Evolutionary conservation across 2,888 invertebrate species (phyloP).

Genomic region (Drosophila pegasa): DNA sequence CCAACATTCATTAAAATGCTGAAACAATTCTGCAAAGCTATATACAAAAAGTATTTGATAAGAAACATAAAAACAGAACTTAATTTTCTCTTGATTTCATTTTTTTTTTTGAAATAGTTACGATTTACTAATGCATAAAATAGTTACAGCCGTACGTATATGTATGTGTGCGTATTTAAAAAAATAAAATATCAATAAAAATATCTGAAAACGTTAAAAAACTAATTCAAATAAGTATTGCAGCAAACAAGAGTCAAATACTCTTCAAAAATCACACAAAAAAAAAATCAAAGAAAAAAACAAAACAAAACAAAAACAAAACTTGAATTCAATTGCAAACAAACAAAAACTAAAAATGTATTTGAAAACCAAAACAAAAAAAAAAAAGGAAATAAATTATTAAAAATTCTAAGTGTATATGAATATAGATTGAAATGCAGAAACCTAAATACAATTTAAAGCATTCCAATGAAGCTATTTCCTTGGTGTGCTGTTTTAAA

Average conservation of each 20-base stretch:
- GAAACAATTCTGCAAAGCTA: constrained; percentile 70
- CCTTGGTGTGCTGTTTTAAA: constrained; percentile 81
- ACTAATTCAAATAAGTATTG: constrained; percentile 19
- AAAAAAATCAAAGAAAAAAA: constrained; percentile 46
- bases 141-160: constrained; percentile 18
- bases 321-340: constrained; percentile 48
- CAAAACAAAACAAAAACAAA: constrained; percentile 16
- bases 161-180: constrained; percentile 21
- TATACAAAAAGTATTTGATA: not conserved
- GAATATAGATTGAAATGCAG: constrained; percentile 51
- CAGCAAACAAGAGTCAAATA: constrained; percentile 70
- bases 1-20: constrained; percentile 70
- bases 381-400: constrained; percentile 14
- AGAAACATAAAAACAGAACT: not conserved
- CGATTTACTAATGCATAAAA: constrained; percentile 3
- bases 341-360: constrained; percentile 31
- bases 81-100: not conserved
- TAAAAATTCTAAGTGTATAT: constrained; percentile 57
- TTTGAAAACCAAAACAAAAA: constrained; percentile 1
- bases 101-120: not conserved
- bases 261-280: constrained; percentile 77
- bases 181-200: constrained; percentile 48
- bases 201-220: constrained; percentile 52
- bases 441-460: constrained; percentile 83
- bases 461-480: constrained; percentile 83